A percentile compares a stretch with the other conserved stretches of the same genome.
Evolutionary conservation across 2,888 invertebrate species (phyloP).

Genomic region (Gortyna flavago): DNA sequence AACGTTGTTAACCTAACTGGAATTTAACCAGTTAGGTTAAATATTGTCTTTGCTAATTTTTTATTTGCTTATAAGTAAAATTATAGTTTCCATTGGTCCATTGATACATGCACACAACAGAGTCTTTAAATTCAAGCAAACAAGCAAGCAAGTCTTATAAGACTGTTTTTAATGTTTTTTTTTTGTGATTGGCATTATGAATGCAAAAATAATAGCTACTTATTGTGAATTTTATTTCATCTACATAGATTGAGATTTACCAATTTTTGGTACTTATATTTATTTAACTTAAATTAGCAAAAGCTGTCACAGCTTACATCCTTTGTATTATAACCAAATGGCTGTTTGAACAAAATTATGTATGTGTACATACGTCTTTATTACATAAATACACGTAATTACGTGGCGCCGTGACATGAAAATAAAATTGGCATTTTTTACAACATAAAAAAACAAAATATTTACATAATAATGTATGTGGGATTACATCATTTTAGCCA

Average conservation of each 20-base stretch:
- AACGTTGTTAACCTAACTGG: too few species aligned
- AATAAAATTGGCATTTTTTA: not conserved
- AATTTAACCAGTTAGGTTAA: not conserved
- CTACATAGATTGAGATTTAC: not conserved
- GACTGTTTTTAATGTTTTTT: slow-evolving; percentile 12
- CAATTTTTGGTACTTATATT: not conserved
- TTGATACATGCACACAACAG: not conserved
- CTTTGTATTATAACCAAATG: not conserved
- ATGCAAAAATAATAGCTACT: not conserved
- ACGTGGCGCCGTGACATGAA: not conserved
- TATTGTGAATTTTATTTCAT: not conserved
- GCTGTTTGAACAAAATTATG: not conserved
- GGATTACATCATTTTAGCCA: slow-evolving; percentile 37
- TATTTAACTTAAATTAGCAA: not conserved
- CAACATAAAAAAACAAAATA: slow-evolving; percentile 6
- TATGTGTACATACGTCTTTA: not conserved
- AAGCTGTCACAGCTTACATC: not conserved
- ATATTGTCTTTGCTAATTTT: not conserved
- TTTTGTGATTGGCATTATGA: not conserved
- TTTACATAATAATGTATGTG: slow-evolving; percentile 10
- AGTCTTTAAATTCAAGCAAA: not conserved
- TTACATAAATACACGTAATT: not conserved
- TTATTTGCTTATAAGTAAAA: not conserved
- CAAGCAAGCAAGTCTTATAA: not conserved
- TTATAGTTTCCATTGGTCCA: not conserved